Evolutionary conservation across 2,113 vertebrate species (phyloP).

Genomic region (Lepus europaeus): DNA sequence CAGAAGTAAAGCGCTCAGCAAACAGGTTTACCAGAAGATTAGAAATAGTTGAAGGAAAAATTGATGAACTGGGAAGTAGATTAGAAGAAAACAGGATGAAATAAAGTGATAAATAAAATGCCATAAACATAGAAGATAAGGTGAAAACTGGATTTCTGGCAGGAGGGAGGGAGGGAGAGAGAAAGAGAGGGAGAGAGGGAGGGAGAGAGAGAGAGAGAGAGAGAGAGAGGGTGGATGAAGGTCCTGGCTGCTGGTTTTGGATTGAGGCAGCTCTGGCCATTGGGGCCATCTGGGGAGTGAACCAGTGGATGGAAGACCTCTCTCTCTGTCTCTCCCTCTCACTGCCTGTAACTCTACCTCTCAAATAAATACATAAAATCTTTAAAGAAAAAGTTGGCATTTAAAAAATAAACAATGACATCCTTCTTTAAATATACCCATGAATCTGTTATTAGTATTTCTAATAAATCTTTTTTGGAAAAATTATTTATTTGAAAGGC

Average conservation of each 20-base stretch:
- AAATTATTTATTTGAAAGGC: too few relatives aligned
- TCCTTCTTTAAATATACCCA: constrained; percentile 34
- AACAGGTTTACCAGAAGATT: not conserved
- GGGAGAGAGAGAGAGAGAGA: not conserved
- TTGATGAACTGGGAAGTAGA: not conserved
- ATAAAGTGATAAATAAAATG: not conserved
- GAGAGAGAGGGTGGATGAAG: too few relatives aligned
- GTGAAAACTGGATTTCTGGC: not conserved
- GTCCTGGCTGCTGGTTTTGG: too few relatives aligned
- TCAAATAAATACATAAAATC: too few relatives aligned
- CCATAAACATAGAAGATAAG: not conserved
- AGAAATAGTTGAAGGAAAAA: not conserved
- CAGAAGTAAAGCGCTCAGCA: not conserved
- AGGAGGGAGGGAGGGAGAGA: not conserved
- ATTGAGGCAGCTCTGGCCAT: too few relatives aligned
- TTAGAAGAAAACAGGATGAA: not conserved
- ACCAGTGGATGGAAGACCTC: too few relatives aligned
- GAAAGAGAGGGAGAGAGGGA: too few relatives aligned
- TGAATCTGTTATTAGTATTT: constrained; percentile 23
- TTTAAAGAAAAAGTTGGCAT: not conserved
- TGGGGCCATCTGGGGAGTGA: too few relatives aligned
- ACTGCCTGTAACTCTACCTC: too few relatives aligned
- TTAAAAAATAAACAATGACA: constrained; percentile 2
- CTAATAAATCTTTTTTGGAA: not conserved
- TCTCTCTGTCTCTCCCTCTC: too few relatives aligned